Conservation (phyloP, 2,888 invertebrate species). For the Tolmerus cingulatus region DNA sequence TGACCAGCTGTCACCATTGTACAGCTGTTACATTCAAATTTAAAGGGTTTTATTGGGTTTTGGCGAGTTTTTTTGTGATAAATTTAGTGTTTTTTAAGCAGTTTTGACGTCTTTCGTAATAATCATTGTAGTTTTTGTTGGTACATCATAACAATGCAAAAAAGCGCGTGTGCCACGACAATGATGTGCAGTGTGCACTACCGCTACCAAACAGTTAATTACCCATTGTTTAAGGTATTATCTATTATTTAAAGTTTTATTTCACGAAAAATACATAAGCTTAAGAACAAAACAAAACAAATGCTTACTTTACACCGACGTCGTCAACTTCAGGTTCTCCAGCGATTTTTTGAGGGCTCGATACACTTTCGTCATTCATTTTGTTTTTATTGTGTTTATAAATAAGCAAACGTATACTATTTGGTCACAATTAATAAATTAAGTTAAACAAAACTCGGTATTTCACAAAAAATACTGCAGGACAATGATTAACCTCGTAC, state of each 20-base stretch:
- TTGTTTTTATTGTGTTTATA: neutral
- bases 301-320: neutral
- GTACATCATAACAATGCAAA: neutral
- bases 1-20: neutral
- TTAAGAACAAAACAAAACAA: neutral
- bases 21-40: neutral
- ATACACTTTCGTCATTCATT: neutral
- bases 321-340: neutral
- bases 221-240: neutral
- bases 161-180: no score
- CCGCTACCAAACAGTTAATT: neutral
- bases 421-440: neutral
- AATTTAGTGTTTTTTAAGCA: neutral
- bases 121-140: neutral
- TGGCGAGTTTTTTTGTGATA: neutral
- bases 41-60: neutral
- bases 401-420: neutral
- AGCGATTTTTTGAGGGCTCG: neutral
- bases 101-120: neutral
- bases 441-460: neutral
- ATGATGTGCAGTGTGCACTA: neutral
- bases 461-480: neutral
- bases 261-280: neutral
- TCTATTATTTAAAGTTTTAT: neutral
- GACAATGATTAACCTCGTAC: neutral